Evolutionary conservation across 2,797 vertebrate genomes (phyloP), one percentile per base, ranked within the genome.

Genomic region (Betta splendens): DNA sequence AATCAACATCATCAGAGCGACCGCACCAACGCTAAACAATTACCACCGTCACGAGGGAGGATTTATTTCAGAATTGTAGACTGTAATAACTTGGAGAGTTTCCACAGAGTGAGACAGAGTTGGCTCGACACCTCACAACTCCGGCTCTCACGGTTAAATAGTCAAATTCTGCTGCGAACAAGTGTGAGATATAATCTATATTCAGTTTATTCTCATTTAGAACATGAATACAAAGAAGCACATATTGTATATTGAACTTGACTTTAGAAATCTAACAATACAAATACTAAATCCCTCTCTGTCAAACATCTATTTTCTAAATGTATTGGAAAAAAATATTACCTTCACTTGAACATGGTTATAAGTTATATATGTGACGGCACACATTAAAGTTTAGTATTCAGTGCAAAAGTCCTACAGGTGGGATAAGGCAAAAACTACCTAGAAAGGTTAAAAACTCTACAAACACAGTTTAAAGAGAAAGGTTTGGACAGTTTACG

Each of bases 361-460:
- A 71, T 53, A 53, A 60, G 33, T 79, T 77, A 75, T 43, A 57
- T 67, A 77, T 64, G 53, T 75, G 68, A 82, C 53, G 6, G 49
- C 81, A 82, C 78, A 61, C 37, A 25, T 73, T 69, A 61, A 75
- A 77, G 66, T 72, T 75, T 48, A 67, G 67, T 38, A 66, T 40
- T 81, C 77, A 81, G 83, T 85, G 86, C 81, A 85, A 89, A 86
- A 78, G 72, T 83, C 68, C 80, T 82, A 86, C 79, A 83, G 75
- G 60, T 55, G 67, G 22, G 52, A 77, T 86, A 91, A 89, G 85
- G 86, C 85, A 86, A 74, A 64, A 79, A 77, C 65, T 69, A 23
- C 83, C 81, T 86, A 89, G 49, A 89, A 88, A 88, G 63, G 77
- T 88, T 89, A 87, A 85, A 92, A 92, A 91, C 71, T 77, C 86